Conservation (phyloP, 2,797 vertebrate genomes). For the Netta rufina region DNA sequence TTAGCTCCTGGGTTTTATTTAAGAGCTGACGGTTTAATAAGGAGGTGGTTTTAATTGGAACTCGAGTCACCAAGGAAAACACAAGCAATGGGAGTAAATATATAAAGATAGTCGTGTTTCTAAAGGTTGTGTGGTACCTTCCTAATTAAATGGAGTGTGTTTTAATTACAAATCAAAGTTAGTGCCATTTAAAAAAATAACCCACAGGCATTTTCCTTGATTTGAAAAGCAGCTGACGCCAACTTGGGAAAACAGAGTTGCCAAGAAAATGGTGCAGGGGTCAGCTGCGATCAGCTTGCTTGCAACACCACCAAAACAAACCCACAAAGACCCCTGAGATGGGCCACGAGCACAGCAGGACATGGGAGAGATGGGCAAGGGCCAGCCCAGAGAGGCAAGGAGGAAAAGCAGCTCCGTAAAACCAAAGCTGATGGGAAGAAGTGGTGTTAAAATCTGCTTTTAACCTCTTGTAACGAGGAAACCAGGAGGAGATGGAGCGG, state of each 20-base stretch:
- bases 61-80: conserved; percentile 14
- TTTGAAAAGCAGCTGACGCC: not conserved
- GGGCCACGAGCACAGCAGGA: not conserved
- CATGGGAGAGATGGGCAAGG: rapidly evolving
- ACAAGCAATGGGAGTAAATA: conserved; percentile 30
- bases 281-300: not conserved
- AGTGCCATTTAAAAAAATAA: not conserved
- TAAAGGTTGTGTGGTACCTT: conserved; percentile 23
- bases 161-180: conserved; percentile 47
- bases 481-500: rapidly evolving
- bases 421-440: not conserved
- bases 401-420: not conserved
- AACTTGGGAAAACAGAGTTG: not conserved
- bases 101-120: conserved; percentile 33
- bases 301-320: not conserved
- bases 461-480: rapidly evolving
- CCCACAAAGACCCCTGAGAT: rapidly evolving
- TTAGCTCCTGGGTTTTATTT: not conserved
- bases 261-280: not conserved
- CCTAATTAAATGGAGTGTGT: conserved; percentile 30
- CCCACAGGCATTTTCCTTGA: not conserved
- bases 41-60: conserved; percentile 34
- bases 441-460: not conserved
- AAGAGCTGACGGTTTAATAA: not conserved
- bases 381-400: rapidly evolving